phyloP scores from a whole-genome alignment of 2,888 invertebrate genomes.

The Nomada fabriciana region DNA sequence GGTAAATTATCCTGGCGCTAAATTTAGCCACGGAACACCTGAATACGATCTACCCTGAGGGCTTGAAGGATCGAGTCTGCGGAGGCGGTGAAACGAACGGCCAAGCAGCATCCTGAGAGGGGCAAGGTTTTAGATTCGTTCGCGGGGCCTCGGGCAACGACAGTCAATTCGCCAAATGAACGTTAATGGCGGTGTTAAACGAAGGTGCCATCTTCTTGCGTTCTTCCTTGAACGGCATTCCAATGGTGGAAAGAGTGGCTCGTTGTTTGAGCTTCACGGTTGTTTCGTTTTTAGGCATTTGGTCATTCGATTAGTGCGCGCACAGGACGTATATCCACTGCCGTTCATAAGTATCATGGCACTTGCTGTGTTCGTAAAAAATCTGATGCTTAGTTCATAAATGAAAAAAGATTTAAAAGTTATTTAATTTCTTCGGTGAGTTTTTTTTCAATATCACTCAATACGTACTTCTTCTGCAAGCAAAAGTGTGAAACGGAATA shows the following conservation, averaged over 20 bases:
- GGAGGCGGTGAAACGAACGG: conserved; percentile 9
- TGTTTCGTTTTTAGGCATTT: background rate
- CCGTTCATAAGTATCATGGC: no score
- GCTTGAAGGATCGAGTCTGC: conserved; percentile 17
- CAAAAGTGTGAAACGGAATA: no score
- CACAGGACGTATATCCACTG: no score
- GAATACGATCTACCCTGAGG: conserved; percentile 37
- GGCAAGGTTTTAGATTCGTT: conserved; percentile 17
- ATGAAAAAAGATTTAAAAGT: no score
- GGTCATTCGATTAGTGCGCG: no score
- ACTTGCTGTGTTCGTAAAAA: no score
- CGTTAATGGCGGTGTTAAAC: conserved; percentile 54
- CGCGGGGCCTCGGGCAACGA: conserved; percentile 15
- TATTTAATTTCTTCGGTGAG: no score
- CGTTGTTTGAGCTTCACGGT: conserved; percentile 72
- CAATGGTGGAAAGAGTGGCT: conserved; percentile 78
- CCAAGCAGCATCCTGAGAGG: background rate
- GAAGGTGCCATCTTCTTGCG: conserved; percentile 35
- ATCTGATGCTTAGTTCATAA: no score
- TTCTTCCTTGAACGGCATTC: conserved; percentile 75
- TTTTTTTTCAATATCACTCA: no score
- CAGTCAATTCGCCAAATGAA: conserved; percentile 64
- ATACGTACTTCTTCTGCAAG: no score
- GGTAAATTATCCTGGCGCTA: conserved; percentile 56
- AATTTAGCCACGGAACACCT: conserved; percentile 63